Conservation (phyloP, 64 coral and sea anemone species). For the Pocillopora damicornis region DNA sequence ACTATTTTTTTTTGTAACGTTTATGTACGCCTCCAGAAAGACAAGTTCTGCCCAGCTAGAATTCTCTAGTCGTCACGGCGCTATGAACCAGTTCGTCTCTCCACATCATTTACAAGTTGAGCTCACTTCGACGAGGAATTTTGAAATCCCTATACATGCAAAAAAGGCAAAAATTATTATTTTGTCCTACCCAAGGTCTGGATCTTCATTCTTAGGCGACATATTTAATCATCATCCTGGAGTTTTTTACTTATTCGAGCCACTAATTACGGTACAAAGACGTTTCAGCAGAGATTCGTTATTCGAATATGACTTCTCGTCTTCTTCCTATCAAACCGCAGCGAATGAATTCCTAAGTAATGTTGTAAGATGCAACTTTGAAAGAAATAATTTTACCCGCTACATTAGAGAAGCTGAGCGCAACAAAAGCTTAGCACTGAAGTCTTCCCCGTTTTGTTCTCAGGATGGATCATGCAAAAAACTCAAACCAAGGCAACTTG, state of each 20-base stretch:
- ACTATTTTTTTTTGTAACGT: not conserved
- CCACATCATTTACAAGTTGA: too few species aligned
- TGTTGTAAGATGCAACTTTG: not conserved
- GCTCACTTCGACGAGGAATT: too few species aligned
- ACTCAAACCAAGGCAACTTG: not conserved
- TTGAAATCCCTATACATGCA: not conserved
- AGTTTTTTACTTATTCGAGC: slow-evolving; percentile 21
- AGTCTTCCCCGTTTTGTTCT: not conserved
- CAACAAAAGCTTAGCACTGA: not conserved
- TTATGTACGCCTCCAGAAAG: not conserved
- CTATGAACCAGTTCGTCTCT: too few species aligned
- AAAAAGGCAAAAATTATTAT: not conserved
- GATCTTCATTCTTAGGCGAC: slow-evolving; percentile 16
- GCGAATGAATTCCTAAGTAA: not conserved
- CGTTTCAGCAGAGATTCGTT: not conserved
- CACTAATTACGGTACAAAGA: not conserved
- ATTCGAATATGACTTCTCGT: not conserved
- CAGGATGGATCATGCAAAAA: not conserved
- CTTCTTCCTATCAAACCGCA: not conserved
- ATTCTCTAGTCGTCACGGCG: too few species aligned
- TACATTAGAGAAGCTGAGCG: not conserved
- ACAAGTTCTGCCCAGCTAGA: too few species aligned
- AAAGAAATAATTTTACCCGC: not conserved
- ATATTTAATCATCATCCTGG: slow-evolving; percentile 11
- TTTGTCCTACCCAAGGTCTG: slow-evolving; percentile 2